A percentile compares a stretch with the other conserved stretches of the same genome.
Conservation (phyloP, 1,140 invertebrate genomes). For the Centruroides sculpturatus region DNA sequence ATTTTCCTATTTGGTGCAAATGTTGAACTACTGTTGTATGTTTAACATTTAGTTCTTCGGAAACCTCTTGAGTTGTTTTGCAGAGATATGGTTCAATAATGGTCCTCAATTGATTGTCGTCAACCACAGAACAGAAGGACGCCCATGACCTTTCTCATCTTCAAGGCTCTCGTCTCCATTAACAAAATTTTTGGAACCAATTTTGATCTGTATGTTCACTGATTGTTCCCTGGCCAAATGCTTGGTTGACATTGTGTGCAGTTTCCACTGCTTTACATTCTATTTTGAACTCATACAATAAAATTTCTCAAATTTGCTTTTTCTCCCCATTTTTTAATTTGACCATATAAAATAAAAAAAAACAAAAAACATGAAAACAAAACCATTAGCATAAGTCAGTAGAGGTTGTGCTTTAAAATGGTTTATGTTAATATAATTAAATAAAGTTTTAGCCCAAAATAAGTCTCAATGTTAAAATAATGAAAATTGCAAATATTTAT, state of each 20-base stretch:
- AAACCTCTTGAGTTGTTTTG: not conserved
- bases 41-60: not conserved
- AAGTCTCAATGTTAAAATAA: too few species aligned
- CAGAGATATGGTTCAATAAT: slow-evolving; percentile 9
- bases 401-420: too few species aligned
- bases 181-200: not conserved
- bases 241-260: not conserved
- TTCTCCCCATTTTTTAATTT: not conserved
- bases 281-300: not conserved
- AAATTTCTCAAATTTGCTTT: not conserved
- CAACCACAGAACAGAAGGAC: not conserved
- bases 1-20: not conserved
- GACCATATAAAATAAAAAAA: not conserved
- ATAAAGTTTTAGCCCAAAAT: too few species aligned
- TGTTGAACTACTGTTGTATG: not conserved
- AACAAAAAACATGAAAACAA: too few species aligned
- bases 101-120: not conserved
- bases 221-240: not conserved
- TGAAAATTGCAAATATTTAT: too few species aligned
- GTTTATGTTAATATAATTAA: too few species aligned
- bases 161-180: not conserved
- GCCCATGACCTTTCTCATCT: not conserved
- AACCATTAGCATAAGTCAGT: too few species aligned
- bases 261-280: not conserved
- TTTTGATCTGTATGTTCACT: not conserved